Evolutionary conservation across 1,140 invertebrate genomes (phyloP).

Genomic region (Brachionus koreanus): DNA sequence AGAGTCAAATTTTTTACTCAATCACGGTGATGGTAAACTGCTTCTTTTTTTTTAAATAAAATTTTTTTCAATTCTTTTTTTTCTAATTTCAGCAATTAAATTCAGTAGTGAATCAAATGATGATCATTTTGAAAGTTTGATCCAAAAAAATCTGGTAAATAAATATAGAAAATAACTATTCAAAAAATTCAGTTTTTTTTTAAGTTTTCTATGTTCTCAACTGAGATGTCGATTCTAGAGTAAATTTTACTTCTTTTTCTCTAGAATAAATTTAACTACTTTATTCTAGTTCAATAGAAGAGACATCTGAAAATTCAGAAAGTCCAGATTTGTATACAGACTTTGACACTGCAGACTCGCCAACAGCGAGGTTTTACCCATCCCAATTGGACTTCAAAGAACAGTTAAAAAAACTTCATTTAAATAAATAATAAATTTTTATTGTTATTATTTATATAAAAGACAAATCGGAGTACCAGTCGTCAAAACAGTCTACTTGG

Average conservation of each 20-base stretch:
- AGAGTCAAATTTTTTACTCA: constrained; percentile 6
- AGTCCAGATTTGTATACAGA: background rate
- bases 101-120: background rate
- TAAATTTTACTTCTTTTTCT: background rate
- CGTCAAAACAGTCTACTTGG: constrained; percentile 72
- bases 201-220: constrained; percentile 30
- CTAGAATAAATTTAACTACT: background rate
- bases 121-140: background rate
- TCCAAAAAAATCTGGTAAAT: constrained; percentile 31
- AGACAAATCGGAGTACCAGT: constrained; percentile 76
- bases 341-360: background rate
- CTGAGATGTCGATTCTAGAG: background rate
- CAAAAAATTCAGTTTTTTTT: background rate
- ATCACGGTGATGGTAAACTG: constrained; percentile 31
- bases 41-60: background rate
- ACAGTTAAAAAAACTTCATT: constrained; percentile 60
- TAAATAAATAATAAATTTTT: constrained; percentile 46
- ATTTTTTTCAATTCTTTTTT: background rate
- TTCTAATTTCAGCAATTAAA: background rate
- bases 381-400: constrained; percentile 67
- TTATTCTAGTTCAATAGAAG: background rate
- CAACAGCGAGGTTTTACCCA: constrained; percentile 62
- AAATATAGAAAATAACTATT: background rate
- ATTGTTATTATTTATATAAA: too few relatives aligned
- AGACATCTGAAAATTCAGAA: background rate